Base-by-base conservation (phyloP, 2,113 vertebrate genomes). In the Pantherophis guttatus region DNA sequence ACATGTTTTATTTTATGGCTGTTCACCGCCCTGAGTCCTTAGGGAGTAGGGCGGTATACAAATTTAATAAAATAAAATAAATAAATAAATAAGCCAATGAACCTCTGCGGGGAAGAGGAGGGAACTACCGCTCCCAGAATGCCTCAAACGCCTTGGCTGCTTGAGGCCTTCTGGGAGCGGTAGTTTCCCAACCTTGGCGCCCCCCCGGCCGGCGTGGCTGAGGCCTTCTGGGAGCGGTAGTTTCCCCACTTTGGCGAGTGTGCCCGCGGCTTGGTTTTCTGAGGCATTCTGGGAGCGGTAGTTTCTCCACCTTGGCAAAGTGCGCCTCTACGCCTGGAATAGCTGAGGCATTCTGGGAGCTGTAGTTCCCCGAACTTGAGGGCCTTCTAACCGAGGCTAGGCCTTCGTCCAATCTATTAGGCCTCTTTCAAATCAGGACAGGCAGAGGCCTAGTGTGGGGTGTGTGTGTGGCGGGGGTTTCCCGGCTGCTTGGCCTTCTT, bases 391-490 rank as follows among this genome's bases (percentile, higher is more conserved):
- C 44, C 21, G 23, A 26, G 21, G 48, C 85, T 0, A 50, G 48
- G 23, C 44, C 44, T 50, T 23, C 29, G 8, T 17, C n/a, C 4
- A 21, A 2, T 0, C 3, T 10, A 11, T 9, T 11, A 50, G 29
- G 57, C 57, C 55, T 62, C 12, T 44, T 48, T 6, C 21, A 4
- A 24, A 6, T 1, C 3, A 29, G 50, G 54, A 3, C 9, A 3
- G 48, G 48, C 48, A 50, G 48, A 0, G 8, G 23, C 15, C 57
- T 54, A 1, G 1, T 19, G 8, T 57, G 57, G 57, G 19, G 55
- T 17, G 11, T 53, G 53, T 0, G 0, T 11, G 53, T 12, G 50
- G 50, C 1, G 54, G 1, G 0, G 2, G 0, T 87, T 8, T 70
- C 12, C 62, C 62, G 62, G 12, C 29, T 13, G 4, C 29, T 15